Percentiles rank a stretch among this genome's conserved stretches.
phyloP scores from a whole-genome alignment of 2,888 invertebrate species.

The Tortrix viridana region DNA sequence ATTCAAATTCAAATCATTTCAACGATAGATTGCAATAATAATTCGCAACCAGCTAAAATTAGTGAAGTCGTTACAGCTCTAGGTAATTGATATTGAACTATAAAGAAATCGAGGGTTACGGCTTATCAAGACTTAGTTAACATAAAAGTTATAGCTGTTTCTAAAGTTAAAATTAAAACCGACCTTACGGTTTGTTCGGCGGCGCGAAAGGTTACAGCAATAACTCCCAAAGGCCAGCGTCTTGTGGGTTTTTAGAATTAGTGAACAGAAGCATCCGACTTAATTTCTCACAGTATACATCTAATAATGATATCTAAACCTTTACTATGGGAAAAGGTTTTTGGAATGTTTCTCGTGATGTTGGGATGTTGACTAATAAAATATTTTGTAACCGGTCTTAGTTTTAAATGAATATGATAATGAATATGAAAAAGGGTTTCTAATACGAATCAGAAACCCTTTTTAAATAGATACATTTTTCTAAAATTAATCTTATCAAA shows the following conservation, averaged over 20 bases:
- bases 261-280: conserved; percentile 4
- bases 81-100: conserved; percentile 24
- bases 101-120: conserved; percentile 23
- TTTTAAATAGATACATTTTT: no score
- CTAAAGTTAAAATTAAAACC: conserved; percentile 27
- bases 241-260: conserved; percentile 26
- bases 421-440: no score
- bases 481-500: no score
- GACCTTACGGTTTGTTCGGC: conserved; percentile 18
- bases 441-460: no score
- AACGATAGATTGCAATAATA: background rate
- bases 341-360: no score
- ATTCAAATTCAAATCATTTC: no score
- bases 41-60: conserved; percentile 1
- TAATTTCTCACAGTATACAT: no score
- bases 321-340: no score
- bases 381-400: no score
- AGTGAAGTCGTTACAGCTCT: conserved; percentile 16
- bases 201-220: conserved; percentile 21
- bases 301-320: no score
- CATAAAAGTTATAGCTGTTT: conserved; percentile 22
- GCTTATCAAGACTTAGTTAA: conserved; percentile 20
- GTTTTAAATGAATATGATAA: no score
- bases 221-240: conserved; percentile 28
- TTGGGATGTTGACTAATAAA: no score